A percentile compares a stretch with the other conserved stretches of the same genome.
These are phyloP conservation scores for Pandion haliaetus DNA, from an alignment of 2,113 vertebrate species.

Conservation along the genomic window DNA sequence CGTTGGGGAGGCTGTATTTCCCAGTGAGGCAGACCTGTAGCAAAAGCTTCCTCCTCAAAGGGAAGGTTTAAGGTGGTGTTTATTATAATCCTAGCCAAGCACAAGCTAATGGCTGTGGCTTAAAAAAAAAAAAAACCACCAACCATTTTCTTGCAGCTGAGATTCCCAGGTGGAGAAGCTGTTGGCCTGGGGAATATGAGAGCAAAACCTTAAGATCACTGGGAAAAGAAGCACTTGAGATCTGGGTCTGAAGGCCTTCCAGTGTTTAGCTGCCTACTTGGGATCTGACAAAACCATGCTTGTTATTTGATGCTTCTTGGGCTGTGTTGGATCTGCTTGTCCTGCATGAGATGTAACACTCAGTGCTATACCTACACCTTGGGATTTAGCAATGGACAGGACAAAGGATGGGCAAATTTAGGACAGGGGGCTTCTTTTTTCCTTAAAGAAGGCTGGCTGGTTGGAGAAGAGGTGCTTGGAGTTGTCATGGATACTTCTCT, in stretches of 20 bases:
- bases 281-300: not conserved
- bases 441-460: not conserved
- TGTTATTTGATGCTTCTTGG: not conserved
- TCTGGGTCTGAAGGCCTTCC: not conserved
- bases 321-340: not conserved
- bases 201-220: not conserved
- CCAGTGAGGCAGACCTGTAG: not conserved
- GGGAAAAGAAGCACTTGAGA: not conserved
- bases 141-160: not conserved
- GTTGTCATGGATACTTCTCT: not conserved
- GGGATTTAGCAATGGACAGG: not conserved
- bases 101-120: not conserved
- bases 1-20: not conserved
- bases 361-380: not conserved
- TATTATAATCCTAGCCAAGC: not conserved
- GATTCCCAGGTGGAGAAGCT: not conserved
- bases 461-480: not conserved
- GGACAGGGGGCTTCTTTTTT: not conserved
- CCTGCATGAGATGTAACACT: not conserved
- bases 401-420: not conserved
- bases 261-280: not conserved
- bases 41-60: not conserved
- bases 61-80: not conserved
- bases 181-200: not conserved
- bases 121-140: not conserved